Conservation (phyloP, 1,140 invertebrate species). For the Vollenhovia emeryi region DNA sequence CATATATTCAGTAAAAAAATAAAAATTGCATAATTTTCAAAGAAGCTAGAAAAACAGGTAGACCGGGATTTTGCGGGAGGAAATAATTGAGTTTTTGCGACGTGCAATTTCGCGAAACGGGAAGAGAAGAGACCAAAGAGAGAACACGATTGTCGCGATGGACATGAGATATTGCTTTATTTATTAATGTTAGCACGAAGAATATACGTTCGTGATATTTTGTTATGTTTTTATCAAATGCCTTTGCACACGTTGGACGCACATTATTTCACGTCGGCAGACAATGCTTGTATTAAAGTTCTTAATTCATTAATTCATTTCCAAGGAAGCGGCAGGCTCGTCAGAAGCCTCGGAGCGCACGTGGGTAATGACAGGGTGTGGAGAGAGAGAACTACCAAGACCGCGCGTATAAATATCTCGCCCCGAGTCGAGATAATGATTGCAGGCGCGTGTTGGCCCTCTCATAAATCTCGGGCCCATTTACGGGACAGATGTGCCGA, state of each 20-base stretch:
- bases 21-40: no score
- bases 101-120: background rate
- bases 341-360: conserved; percentile 56
- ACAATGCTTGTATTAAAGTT: background rate
- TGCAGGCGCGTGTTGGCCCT: conserved; percentile 80
- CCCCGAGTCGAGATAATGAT: conserved; percentile 77
- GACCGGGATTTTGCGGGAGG: no score
- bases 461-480: conserved; percentile 82
- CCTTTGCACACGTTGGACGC: background rate
- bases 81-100: background rate
- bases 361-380: conserved; percentile 79
- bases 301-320: conserved; percentile 33
- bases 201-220: background rate
- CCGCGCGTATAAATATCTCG: conserved; percentile 69
- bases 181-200: background rate
- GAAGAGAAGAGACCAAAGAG: background rate
- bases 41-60: no score
- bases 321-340: conserved; percentile 33
- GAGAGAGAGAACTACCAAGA: conserved; percentile 65
- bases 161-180: background rate
- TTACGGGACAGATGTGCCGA: conserved; percentile 84
- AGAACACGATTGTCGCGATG: background rate
- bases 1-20: no score
- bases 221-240: background rate
- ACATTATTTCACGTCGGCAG: background rate